Base-by-base conservation (phyloP, 2,888 invertebrate genomes). In the Vannuccia rotundouncinata region DNA sequence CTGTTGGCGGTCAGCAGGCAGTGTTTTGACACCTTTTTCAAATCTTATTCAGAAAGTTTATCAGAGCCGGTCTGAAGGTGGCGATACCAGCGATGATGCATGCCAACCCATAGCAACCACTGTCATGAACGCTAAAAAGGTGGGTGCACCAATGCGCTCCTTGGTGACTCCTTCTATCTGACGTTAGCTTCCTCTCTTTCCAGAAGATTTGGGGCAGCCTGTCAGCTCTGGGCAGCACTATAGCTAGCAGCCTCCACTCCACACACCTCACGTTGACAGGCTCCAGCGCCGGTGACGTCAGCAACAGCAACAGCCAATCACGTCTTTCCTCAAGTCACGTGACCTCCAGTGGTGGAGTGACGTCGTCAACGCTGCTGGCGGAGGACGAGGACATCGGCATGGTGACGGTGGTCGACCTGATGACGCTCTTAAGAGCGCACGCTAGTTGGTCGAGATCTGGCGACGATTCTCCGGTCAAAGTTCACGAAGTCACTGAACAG, bases 171-270 rank as follows among this genome's bases (percentile, higher is more conserved):
- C 45, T 45, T 45, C 45, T 45, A 45, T 17, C 45, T 17, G 17
- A 5, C 45, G 10, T 17, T 17, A 5, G 10, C 5, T 17, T 2
- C 25, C 66, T 22, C 66, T 27, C 5, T 27, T 22, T 27, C 5
- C 75, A 75, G 75, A 22, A 29, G 2, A 75, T 75, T 28, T 75
- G 75, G 75, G 75, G 31, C 31, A 75, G 75, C 29, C 75, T 75
- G 27, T 29, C 75, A 17, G 75, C 75, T 2, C 31, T 75, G 75
- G 75, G 29, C 75, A 75, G 10, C 5, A 66, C 22, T 66, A 17
- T 66, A 2, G 66, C 66, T 27, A 22, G 2, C 66, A 13, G 10
- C 25, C 22, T 22, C 66, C 45, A 45, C 17, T 17, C 45, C 10
- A 17, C 25, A 17, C 13, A 5, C 66, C 2, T 22, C 22, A 2